Evolutionary conservation across 1,140 invertebrate species (phyloP).

Genomic region (Heterodera schachtii): DNA sequence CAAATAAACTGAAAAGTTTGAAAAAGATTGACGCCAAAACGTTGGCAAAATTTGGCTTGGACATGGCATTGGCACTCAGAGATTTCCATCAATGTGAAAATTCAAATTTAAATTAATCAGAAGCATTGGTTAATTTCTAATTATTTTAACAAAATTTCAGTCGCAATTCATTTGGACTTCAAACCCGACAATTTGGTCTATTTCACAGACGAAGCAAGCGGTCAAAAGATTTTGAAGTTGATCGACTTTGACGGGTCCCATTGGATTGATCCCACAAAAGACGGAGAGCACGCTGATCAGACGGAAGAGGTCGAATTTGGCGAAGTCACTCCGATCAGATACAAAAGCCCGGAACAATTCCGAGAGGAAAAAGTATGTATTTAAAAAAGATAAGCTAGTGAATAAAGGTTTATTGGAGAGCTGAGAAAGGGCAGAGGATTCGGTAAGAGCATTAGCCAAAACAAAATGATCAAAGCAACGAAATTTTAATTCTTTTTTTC

Average conservation of each 20-base stretch:
- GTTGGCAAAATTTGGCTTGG: not conserved
- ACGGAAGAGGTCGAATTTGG: not conserved
- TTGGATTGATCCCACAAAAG: not conserved
- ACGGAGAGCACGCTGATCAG: not conserved
- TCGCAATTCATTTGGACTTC: slow-evolving; percentile 1
- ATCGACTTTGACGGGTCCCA: not conserved
- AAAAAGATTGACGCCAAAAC: not conserved
- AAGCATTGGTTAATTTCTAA: too few relatives aligned
- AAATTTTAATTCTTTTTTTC: too few relatives aligned
- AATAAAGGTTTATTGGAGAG: too few relatives aligned
- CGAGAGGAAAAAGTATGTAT: not conserved
- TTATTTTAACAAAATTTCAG: not conserved
- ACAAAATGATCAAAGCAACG: too few relatives aligned
- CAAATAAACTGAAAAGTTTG: not conserved
- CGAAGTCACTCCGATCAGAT: not conserved
- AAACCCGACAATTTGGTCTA: not conserved
- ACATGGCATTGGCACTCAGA: not conserved
- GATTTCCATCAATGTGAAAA: not conserved
- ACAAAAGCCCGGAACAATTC: not conserved
- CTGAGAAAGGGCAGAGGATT: too few relatives aligned
- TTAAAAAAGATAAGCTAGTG: not conserved
- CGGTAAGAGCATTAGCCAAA: too few relatives aligned
- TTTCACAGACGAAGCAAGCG: not conserved
- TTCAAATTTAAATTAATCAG: not conserved
- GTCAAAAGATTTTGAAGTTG: not conserved